Conservation (phyloP, 1,140 invertebrate species). For the Drosophila busckii region DNA sequence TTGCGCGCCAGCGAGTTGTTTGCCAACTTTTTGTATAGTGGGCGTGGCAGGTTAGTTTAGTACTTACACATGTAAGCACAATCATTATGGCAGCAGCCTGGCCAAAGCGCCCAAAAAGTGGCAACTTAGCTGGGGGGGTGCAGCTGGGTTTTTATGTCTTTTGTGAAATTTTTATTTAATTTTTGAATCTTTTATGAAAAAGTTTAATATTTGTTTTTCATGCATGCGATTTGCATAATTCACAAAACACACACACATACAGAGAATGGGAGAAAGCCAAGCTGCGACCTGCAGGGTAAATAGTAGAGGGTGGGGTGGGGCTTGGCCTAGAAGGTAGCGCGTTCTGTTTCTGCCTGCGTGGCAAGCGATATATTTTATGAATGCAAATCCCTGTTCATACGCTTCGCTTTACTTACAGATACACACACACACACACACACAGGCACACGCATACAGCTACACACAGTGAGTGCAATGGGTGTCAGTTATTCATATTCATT, state of each 20-base stretch:
- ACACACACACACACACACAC: slow-evolving; percentile 15
- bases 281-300: slow-evolving; percentile 13
- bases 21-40: slow-evolving; percentile 49
- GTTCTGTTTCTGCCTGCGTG: slow-evolving; percentile 25
- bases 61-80: slow-evolving; percentile 72
- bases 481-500: slow-evolving; percentile 41
- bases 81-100: slow-evolving; percentile 58
- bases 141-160: slow-evolving; percentile 74
- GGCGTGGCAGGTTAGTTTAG: slow-evolving; percentile 24
- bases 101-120: not conserved
- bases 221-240: slow-evolving; percentile 76
- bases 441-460: slow-evolving; percentile 7
- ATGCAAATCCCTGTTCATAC: slow-evolving; percentile 76
- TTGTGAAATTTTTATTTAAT: slow-evolving; percentile 76
- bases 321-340: slow-evolving; percentile 16
- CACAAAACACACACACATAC: slow-evolving; percentile 38
- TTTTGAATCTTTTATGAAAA: slow-evolving; percentile 76
- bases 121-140: slow-evolving; percentile 21
- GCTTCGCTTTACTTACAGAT: slow-evolving; percentile 66
- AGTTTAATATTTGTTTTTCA: slow-evolving; percentile 78
- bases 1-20: slow-evolving; percentile 45
- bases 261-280: slow-evolving; percentile 3
- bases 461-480: slow-evolving; percentile 31
- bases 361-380: slow-evolving; percentile 72
- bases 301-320: not conserved